A percentile compares a stretch with the other conserved stretches of the same genome.
Conservation (phyloP, 1,140 invertebrate genomes). For the Bombus waltoni region DNA sequence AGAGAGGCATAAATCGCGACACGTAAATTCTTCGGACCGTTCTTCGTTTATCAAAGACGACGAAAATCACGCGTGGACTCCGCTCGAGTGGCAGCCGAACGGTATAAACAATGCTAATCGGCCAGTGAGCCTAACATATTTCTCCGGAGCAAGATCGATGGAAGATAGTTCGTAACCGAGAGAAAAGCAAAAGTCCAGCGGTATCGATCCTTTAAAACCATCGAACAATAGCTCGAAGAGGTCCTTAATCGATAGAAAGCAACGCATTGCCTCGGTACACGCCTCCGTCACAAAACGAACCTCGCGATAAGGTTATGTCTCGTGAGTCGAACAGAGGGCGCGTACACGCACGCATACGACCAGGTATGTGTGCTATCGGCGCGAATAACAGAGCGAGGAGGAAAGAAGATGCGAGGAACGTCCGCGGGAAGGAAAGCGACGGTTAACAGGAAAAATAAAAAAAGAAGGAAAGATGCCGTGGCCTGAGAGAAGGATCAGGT, state of each 20-base stretch:
- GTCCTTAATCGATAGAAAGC: constrained; percentile 67
- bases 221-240: constrained; percentile 61
- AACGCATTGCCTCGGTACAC: constrained; percentile 55
- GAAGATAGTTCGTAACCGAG: too few species aligned
- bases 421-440: constrained; percentile 23
- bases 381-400: constrained; percentile 36
- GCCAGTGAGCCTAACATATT: background rate
- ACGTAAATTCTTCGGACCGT: background rate
- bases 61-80: background rate
- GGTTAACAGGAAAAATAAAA: constrained; percentile 8
- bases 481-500: background rate
- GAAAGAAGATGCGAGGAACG: constrained; percentile 20
- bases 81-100: background rate
- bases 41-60: background rate
- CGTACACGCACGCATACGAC: background rate
- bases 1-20: too few species aligned
- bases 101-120: background rate
- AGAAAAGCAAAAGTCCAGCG: background rate
- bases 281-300: constrained; percentile 49
- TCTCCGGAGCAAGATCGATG: background rate
- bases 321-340: constrained; percentile 40
- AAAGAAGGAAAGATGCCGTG: background rate
- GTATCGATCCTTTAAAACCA: constrained; percentile 15
- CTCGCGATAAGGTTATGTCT: constrained; percentile 58
- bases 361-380: constrained; percentile 6